Evolutionary conservation across 1,140 invertebrate genomes (phyloP), one percentile per base, ranked within the genome.

Genomic region (Calephelis nemesis): DNA sequence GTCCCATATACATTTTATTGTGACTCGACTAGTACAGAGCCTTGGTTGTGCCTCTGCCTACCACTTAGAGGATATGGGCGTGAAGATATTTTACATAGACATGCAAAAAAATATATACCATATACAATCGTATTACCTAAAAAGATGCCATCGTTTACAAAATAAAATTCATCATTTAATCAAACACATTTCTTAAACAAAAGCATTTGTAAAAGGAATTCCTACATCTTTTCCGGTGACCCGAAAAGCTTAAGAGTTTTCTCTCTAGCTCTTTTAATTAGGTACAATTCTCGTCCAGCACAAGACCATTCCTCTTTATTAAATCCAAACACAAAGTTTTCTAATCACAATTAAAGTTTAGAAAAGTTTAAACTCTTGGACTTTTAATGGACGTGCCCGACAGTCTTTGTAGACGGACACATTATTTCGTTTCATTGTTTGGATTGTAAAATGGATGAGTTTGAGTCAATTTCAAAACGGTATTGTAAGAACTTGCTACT

Each of bases 321-420:
- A 69, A 71, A 74, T 68, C 69, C 63, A 74, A 74, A 74, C 73
- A 74, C 67, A 69, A 74, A 74, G 52, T 74, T 71, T 74, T 71
- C 73, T 74, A 71, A 74, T 74, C 70, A 71, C 63, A 67, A 66
- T 58, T 67, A 63, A 67, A 71, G 40, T 71, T 58, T 49, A 48
- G 60, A 50, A 49, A 62, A 68, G 67, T 63, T 50, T 50, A 11
- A 40, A 68, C 50, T 54, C 50, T 30, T 10, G 13, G 50, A 7
- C 9, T 54, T 54, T 54, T 15, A 19, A 8, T 9, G 12, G 13
- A 15, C 13, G 13, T 15, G 13, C 50, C 19, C 7, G 13, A 7
- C 7, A 13, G 13, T 19, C 13, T 54, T 54, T 54, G 50, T 54
- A 15, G 13, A 19, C 13, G 50, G 50, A 54, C 50, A 54, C 7